Evolutionary conservation across 2,113 vertebrate genomes (phyloP).

Genomic region (Oenanthe melanoleuca): DNA sequence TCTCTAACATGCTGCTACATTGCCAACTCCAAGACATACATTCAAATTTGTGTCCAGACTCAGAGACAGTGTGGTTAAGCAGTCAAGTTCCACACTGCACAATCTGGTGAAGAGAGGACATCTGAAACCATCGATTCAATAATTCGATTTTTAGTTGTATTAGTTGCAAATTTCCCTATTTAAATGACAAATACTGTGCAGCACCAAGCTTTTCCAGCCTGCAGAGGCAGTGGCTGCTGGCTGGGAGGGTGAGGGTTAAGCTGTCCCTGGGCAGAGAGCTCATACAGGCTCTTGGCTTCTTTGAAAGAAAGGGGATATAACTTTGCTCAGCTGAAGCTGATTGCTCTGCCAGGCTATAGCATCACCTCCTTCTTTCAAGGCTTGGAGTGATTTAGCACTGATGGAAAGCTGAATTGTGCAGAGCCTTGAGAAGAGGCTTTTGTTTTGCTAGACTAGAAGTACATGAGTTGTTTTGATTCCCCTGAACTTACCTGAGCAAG

Average conservation of each 20-base stretch:
- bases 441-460: not conserved
- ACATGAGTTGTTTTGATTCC: not conserved
- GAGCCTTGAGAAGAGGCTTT: not conserved
- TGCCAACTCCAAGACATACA: not conserved
- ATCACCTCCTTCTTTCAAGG: not conserved
- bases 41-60: not conserved
- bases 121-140: not conserved
- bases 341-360: not conserved
- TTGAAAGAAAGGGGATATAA: not conserved
- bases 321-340: not conserved
- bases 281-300: not conserved
- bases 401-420: not conserved
- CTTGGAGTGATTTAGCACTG: conserved; percentile 8
- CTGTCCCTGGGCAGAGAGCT: not conserved
- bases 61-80: not conserved
- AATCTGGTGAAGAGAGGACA: not conserved
- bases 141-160: not conserved
- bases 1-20: not conserved
- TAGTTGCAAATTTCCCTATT: not conserved
- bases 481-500: not conserved
- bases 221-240: not conserved
- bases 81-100: not conserved
- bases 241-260: not conserved
- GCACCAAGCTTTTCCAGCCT: not conserved
- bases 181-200: not conserved